Conservation (phyloP, 2,888 invertebrate species). For the Bimastos eiseni region DNA sequence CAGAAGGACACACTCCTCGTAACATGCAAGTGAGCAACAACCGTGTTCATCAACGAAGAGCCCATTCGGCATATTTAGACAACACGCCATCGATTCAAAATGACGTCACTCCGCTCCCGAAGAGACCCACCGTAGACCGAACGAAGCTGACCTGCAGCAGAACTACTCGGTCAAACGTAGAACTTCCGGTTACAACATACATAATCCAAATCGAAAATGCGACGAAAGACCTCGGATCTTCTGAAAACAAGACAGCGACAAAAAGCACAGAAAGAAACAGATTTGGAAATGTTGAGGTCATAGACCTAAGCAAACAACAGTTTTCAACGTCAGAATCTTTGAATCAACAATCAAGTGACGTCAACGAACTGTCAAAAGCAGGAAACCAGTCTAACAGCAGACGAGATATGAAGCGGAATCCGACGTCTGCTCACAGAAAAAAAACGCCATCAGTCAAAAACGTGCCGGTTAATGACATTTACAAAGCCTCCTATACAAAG, state of each 20-base stretch:
- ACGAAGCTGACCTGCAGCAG: background rate
- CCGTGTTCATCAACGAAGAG: background rate
- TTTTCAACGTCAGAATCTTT: background rate
- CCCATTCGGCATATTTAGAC: background rate
- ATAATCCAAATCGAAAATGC: background rate
- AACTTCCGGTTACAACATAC: background rate
- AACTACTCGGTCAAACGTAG: background rate
- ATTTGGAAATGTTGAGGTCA: background rate
- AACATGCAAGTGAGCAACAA: background rate
- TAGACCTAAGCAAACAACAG: background rate
- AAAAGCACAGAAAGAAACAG: background rate
- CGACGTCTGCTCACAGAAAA: background rate
- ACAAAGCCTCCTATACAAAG: background rate
- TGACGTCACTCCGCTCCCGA: background rate
- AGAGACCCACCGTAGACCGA: background rate
- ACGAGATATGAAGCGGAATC: background rate
- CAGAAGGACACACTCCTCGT: background rate
- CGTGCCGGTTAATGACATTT: background rate
- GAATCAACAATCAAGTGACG: background rate
- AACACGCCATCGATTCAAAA: background rate
- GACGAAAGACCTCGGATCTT: background rate
- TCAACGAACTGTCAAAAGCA: background rate
- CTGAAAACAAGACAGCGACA: background rate
- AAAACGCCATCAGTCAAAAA: background rate
- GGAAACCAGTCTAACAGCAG: background rate